phyloP scores from a whole-genome alignment of 2,113 vertebrate species.

The Himantopus leucocephalus region DNA sequence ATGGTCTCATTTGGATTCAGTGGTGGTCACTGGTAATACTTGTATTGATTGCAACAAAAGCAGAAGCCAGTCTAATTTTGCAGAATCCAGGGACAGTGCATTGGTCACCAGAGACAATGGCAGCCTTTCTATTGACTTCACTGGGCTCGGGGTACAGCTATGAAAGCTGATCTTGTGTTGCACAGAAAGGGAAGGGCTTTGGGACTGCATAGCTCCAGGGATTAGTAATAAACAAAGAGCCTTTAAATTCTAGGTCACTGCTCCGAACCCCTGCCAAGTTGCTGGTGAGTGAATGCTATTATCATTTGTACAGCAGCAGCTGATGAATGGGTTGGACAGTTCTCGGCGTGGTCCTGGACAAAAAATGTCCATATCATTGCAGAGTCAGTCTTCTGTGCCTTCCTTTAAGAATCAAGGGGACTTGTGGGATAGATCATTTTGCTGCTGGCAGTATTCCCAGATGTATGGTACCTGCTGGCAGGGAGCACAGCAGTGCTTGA shows the following conservation, averaged over 20 bases:
- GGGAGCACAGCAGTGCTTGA: neutral
- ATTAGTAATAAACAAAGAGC: constrained; percentile 59
- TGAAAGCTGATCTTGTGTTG: constrained; percentile 62
- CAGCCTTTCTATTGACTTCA: constrained; percentile 54
- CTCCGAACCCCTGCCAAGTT: constrained; percentile 38
- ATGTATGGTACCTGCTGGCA: neutral
- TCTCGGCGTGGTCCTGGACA: neutral
- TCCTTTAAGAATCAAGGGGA: neutral
- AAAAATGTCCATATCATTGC: neutral
- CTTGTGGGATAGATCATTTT: neutral
- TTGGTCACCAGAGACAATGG: constrained; percentile 49
- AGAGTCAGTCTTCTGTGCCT: neutral
- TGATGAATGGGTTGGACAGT: constrained; percentile 35
- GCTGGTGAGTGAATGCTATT: neutral
- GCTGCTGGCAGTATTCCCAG: neutral
- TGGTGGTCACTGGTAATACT: neutral
- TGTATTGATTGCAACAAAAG: constrained; percentile 47
- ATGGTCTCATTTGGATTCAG: neutral
- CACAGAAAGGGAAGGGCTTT: constrained; percentile 64
- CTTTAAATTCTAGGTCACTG: constrained; percentile 65
- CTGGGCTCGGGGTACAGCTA: neutral
- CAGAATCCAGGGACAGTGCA: constrained; percentile 32
- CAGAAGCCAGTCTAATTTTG: constrained; percentile 37
- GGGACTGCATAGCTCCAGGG: constrained; percentile 51
- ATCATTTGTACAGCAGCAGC: constrained; percentile 6